phyloP scores from a whole-genome alignment of 1,140 invertebrate species.

The Eriocheir sinensis region DNA sequence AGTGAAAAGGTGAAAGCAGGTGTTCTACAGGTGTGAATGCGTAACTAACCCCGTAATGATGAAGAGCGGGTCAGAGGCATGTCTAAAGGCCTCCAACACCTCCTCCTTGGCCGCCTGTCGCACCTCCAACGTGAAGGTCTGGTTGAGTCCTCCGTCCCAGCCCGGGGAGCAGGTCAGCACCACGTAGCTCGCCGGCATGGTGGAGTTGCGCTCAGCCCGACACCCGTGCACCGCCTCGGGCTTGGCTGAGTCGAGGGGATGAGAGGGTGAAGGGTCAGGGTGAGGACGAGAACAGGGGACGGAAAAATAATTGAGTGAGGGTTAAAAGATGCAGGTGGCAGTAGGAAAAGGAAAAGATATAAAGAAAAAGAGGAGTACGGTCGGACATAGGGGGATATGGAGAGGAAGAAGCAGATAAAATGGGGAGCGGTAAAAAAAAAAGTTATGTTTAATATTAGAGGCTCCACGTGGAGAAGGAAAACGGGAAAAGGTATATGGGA shows the following conservation, averaged over 20 bases:
- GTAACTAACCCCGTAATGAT: slow-evolving; percentile 82
- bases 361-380: too few species aligned
- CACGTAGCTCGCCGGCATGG: slow-evolving; percentile 82
- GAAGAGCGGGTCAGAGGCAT: slow-evolving; percentile 83
- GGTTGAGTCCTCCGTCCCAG: slow-evolving; percentile 90
- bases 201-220: slow-evolving; percentile 90
- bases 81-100: slow-evolving; percentile 76
- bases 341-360: not conserved
- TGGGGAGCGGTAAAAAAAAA: too few species aligned
- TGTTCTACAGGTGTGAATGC: not conserved
- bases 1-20: too few species aligned
- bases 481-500: slow-evolving; percentile 6
- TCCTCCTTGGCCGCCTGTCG: slow-evolving; percentile 83
- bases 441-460: not conserved
- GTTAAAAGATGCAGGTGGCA: not conserved
- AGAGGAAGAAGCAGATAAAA: too few species aligned
- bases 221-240: slow-evolving; percentile 74
- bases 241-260: slow-evolving; percentile 63
- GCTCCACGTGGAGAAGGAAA: not conserved
- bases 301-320: not conserved
- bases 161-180: slow-evolving; percentile 90
- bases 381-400: too few species aligned
- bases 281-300: not conserved
- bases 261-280: not conserved
- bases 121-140: slow-evolving; percentile 92